phyloP scores from a whole-genome alignment of 2,888 invertebrate genomes.

The Chymomyza procnemis region DNA sequence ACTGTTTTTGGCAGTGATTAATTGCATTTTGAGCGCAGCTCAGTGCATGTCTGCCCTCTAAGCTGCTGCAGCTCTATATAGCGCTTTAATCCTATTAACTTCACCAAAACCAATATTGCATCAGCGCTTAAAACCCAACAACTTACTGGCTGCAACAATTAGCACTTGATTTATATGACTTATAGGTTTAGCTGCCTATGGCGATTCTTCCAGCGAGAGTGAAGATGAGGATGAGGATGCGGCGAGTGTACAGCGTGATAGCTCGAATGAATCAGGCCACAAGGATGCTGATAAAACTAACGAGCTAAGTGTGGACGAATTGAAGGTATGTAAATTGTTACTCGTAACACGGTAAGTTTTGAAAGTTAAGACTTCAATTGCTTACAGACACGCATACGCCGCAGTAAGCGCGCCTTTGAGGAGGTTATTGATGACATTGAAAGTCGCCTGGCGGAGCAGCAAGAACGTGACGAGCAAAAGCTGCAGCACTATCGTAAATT shows the following conservation, averaged over 20 bases:
- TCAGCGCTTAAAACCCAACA: conserved; percentile 28
- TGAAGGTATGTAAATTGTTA: conserved; percentile 81
- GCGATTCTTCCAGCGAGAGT: conserved; percentile 83
- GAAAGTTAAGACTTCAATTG: background rate
- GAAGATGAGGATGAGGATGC: conserved; percentile 77
- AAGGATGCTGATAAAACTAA: conserved; percentile 37
- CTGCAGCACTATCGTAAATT: conserved; percentile 61
- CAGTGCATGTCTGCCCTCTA: background rate
- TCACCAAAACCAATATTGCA: conserved; percentile 11
- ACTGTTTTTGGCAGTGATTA: background rate
- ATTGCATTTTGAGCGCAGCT: background rate
- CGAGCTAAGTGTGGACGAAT: conserved; percentile 82
- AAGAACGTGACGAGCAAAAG: conserved; percentile 79
- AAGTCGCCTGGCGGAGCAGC: conserved; percentile 83
- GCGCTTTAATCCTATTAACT: background rate
- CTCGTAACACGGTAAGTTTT: background rate
- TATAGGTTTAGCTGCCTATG: conserved; percentile 91
- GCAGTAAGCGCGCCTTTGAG: conserved; percentile 84
- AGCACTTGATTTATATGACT: conserved; percentile 75
- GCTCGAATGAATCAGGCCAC: conserved; percentile 78
- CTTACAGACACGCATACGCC: conserved; percentile 81
- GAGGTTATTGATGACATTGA: conserved; percentile 88
- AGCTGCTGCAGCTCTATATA: background rate
- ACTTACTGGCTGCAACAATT: conserved; percentile 58
- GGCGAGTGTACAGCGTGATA: conserved; percentile 71